phyloP scores from a whole-genome alignment of 2,888 invertebrate species.

The Nephrocerus scutellatus region DNA sequence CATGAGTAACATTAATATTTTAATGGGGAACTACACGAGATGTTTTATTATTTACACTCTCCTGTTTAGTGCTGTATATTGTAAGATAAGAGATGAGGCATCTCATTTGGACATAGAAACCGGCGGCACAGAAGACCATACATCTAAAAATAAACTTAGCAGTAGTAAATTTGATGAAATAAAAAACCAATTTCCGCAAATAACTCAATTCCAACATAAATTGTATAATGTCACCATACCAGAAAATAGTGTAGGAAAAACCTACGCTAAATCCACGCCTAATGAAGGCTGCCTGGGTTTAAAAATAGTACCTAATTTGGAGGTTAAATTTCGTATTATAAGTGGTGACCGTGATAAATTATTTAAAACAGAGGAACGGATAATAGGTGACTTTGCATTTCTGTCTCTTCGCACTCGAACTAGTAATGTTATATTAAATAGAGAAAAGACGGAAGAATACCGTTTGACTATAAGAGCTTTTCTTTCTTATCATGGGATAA shows the following conservation, averaged over 20 bases:
- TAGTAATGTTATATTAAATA: conserved; percentile 81
- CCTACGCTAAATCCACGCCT: conserved; percentile 65
- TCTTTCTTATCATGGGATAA: conserved; percentile 53
- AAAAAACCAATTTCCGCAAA: too few relatives aligned
- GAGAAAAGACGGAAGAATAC: conserved; percentile 83
- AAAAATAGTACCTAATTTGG: conserved; percentile 50
- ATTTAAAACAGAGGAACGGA: conserved; percentile 84
- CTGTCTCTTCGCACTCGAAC: conserved; percentile 82
- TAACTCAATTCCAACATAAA: conserved; percentile 64
- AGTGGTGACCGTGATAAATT: conserved; percentile 83
- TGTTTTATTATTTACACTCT: too few relatives aligned
- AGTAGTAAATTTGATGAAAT: too few relatives aligned
- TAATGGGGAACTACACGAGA: too few relatives aligned
- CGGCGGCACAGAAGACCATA: too few relatives aligned
- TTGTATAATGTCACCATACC: conserved; percentile 83
- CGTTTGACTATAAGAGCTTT: conserved; percentile 69
- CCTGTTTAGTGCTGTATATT: too few relatives aligned
- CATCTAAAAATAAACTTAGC: too few relatives aligned
- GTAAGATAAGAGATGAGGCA: too few relatives aligned
- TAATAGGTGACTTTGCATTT: conserved; percentile 93
- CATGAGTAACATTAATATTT: too few relatives aligned
- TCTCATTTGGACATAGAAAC: too few relatives aligned
- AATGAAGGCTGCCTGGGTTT: conserved; percentile 78
- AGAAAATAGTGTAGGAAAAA: conserved; percentile 87
- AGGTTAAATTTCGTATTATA: conserved; percentile 78